A percentile compares a stretch with the other conserved stretches of the same genome.
Evolutionary conservation across 1,140 invertebrate genomes (phyloP).

Genomic region (Rhopalosiphum maidis): DNA sequence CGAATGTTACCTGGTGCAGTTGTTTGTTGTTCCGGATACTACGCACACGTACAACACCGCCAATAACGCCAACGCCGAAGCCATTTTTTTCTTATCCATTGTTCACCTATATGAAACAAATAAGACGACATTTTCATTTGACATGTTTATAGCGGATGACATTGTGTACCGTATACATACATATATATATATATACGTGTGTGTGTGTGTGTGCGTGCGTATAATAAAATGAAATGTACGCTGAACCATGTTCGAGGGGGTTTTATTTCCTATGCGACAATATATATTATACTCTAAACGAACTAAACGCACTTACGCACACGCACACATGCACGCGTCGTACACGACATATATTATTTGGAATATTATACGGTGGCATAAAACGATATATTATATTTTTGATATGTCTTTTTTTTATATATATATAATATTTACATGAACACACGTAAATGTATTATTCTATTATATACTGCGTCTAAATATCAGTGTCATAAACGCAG

Average conservation of each 20-base stretch:
- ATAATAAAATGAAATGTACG: neutral
- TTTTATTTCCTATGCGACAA: constrained; percentile 30
- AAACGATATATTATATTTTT: neutral
- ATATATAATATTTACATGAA: neutral
- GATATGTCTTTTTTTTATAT: neutral
- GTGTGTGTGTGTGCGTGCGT: too few relatives aligned
- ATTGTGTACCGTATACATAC: neutral
- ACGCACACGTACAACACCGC: neutral
- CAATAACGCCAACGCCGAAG: neutral
- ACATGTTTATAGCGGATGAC: constrained; percentile 20
- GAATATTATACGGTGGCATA: neutral
- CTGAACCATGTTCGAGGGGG: neutral
- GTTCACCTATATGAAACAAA: constrained; percentile 29
- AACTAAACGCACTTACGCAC: neutral
- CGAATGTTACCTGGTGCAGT: constrained; percentile 35
- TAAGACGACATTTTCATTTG: constrained; percentile 4
- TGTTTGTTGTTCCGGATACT: neutral
- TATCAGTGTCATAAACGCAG: neutral
- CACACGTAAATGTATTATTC: neutral
- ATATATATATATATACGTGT: neutral
- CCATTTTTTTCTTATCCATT: constrained; percentile 31
- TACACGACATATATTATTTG: neutral
- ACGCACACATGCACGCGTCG: neutral
- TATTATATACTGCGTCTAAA: neutral
- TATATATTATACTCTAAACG: neutral